Percentiles rank a stretch among this genome's conserved stretches.
Conservation (phyloP, 2,797 vertebrate genomes). For the Cossypha heuglini region DNA sequence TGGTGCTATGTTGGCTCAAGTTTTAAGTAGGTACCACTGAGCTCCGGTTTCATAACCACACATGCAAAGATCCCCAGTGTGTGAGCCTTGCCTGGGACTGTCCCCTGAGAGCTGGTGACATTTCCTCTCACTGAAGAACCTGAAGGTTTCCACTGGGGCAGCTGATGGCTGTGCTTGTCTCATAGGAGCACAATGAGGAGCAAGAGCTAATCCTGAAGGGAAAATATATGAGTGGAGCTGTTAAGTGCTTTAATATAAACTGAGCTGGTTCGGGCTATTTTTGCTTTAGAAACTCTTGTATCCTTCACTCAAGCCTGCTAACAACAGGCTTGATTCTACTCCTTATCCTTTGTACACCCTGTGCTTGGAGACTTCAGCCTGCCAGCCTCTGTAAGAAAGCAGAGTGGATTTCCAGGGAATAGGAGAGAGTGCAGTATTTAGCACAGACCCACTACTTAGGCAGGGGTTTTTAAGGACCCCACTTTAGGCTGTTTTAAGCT, state of each 20-base stretch:
- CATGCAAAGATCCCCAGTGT: not conserved
- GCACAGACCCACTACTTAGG: not conserved
- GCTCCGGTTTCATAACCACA: not conserved
- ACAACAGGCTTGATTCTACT: not conserved
- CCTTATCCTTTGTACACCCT: not conserved
- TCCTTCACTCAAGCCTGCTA: not conserved
- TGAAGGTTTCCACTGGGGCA: not conserved
- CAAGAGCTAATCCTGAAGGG: not conserved
- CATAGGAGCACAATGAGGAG: rapidly evolving
- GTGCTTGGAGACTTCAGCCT: not conserved
- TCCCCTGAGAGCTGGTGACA: not conserved
- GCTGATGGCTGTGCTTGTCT: not conserved
- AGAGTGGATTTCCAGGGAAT: not conserved
- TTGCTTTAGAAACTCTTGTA: not conserved
- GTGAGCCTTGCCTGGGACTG: not conserved
- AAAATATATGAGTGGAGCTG: not conserved
- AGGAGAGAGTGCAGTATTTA: not conserved
- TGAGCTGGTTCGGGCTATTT: not conserved
- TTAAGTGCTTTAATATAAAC: not conserved
- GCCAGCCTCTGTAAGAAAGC: not conserved
- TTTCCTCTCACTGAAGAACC: not conserved
- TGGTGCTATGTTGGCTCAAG: not conserved
- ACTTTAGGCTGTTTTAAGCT: not conserved
- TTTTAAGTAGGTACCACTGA: constrained; percentile 11
- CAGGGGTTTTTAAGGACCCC: not conserved